These are phyloP conservation scores for Cyprinodon diabolis DNA, from an alignment of 2,797 vertebrate species.

Conservation along the genomic window DNA sequence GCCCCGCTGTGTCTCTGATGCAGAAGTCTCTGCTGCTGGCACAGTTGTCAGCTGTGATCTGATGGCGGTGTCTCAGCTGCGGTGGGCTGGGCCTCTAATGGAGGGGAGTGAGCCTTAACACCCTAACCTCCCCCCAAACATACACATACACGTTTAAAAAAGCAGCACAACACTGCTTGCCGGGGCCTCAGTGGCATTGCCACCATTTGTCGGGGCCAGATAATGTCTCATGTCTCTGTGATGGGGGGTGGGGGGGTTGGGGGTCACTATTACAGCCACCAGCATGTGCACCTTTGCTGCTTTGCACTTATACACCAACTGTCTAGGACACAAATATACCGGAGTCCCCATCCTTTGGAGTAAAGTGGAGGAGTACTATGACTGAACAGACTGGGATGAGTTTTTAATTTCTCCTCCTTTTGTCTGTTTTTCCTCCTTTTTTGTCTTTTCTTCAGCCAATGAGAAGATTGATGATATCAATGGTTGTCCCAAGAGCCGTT, in stretches of 20 bases:
- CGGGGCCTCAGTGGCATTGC: constrained; percentile 51
- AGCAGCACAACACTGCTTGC: constrained; percentile 32
- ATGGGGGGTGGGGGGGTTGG: constrained; percentile 20
- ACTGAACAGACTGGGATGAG: constrained; percentile 25
- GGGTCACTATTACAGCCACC: constrained; percentile 27
- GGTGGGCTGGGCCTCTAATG: constrained; percentile 75
- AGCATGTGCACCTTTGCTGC: constrained; percentile 58
- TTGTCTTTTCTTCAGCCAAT: constrained; percentile 84
- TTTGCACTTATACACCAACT: constrained; percentile 49
- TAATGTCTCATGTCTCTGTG: constrained; percentile 68
- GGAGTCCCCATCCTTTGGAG: constrained; percentile 24
- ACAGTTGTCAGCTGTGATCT: constrained; percentile 85
- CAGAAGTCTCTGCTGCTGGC: constrained; percentile 58
- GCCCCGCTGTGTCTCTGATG: constrained; percentile 31
- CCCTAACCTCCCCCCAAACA: constrained; percentile 37
- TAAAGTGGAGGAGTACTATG: constrained; percentile 41
- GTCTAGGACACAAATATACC: constrained; percentile 42
- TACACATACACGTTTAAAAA: constrained; percentile 46
- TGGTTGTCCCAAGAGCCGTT: constrained; percentile 94
- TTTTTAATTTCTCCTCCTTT: constrained; percentile 29
- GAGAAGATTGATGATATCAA: constrained; percentile 99
- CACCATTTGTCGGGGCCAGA: constrained; percentile 69
- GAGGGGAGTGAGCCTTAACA: constrained; percentile 66
- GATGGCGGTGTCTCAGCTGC: constrained; percentile 87
- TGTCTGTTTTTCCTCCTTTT: constrained; percentile 36